These are phyloP conservation scores for Falco punctatus DNA, from an alignment of 2,113 vertebrate genomes.

Conservation along the genomic window DNA sequence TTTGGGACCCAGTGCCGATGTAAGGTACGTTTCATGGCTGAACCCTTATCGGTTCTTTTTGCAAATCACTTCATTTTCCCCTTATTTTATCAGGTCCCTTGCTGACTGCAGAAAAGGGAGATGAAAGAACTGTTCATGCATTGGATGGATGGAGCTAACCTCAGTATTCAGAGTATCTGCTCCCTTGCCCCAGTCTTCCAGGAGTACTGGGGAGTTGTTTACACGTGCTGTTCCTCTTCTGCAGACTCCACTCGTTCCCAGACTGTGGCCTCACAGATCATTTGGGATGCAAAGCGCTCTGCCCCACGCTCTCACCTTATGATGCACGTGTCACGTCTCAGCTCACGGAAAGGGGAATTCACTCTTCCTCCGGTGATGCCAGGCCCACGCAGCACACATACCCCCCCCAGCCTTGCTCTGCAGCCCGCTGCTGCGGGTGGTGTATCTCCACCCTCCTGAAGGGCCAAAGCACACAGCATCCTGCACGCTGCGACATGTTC, in stretches of 20 bases:
- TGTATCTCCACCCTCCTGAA: too few relatives aligned
- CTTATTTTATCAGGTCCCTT: not conserved
- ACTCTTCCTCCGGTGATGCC: not conserved
- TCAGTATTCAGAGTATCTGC: not conserved
- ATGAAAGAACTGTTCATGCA: not conserved
- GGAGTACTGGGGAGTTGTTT: not conserved
- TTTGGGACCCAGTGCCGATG: fast-evolving
- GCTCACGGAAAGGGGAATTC: fast-evolving
- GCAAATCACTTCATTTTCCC: not conserved
- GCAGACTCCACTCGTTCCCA: too few relatives aligned
- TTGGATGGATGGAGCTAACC: too few relatives aligned
- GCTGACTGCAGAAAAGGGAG: not conserved
- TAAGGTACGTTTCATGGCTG: fast-evolving
- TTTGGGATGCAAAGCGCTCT: fast-evolving
- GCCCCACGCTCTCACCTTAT: not conserved
- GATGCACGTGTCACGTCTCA: fast-evolving
- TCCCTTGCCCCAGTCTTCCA: not conserved
- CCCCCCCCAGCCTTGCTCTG: not conserved
- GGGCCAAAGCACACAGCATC: not conserved
- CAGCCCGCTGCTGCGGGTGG: fast-evolving
- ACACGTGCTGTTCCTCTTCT: not conserved
- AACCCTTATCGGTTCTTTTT: not conserved
- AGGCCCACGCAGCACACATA: not conserved
- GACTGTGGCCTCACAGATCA: not conserved
- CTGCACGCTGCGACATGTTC: fast-evolving